Evolutionary conservation across 1,140 invertebrate genomes (phyloP), one percentile per base, ranked within the genome.

Genomic region (Orussus abietinus): DNA sequence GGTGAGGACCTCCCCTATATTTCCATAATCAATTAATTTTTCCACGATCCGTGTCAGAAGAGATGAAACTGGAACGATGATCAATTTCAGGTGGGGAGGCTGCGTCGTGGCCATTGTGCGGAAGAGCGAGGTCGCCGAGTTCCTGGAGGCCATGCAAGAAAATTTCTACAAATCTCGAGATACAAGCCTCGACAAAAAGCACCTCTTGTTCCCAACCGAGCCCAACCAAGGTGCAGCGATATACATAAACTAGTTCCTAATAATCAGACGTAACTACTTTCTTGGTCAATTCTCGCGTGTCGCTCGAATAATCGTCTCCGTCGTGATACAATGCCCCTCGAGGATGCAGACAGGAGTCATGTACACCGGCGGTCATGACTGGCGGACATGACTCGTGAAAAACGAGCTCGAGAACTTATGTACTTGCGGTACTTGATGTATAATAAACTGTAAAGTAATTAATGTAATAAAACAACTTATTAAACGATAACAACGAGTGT

Each of bases 101-200:
- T 98, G 94, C 70, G 81, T 88, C 42, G 92, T 98, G 10, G 90
- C 92, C 13, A 74, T 98, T 47, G 81, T 86, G 41, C 77, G 82
- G 1, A 74, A 79, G 32, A 77, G 82, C 17, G 76, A 80, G 31
- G 79, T 86, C 1, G 66, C 79, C 2, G 58, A 78, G 31, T 94
- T 92, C 60, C 77, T 95, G 2, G 66, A 80, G 7, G 74, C 69
- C 32, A 65, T 96, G 14, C 83, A 81, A 60, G 73, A 83, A 43
- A 75, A 84, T 28, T 92, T 85, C 64, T 89, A 84, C 49, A 59
- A 69, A n/a, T 69, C 78, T 15, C 53, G 77, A 49, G 57, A 67
- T 42, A 33, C 54, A 43, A 57, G 59, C 57, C 20, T 28, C 35
- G 17, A 40, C 46, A 9, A 49, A 55, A 34, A 68, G 38, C 59